Evolutionary conservation across 2,113 vertebrate genomes (phyloP), one percentile per base, ranked within the genome.

Genomic region (Microcebus jonahi): DNA sequence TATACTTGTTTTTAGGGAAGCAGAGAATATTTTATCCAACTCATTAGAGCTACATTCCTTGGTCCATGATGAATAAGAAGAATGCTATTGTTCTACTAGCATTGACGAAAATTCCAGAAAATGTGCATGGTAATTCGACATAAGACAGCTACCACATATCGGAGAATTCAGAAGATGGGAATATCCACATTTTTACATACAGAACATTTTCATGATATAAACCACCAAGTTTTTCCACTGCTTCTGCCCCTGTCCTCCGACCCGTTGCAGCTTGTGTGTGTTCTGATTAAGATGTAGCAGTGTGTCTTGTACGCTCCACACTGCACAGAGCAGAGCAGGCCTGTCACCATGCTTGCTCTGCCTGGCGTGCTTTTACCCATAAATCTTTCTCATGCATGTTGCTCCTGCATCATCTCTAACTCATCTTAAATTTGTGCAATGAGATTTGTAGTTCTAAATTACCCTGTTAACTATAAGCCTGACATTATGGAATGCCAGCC

Each of bases 401-500:
- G 81, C 34, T 95, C 88, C 90, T 91, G 93, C 63, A 11, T 18
- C 23, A 39, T 31, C 67, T 70, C 6, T 75, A 96, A 87, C 36
- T 95, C n/a, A 85, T 76, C 59, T 96, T 94, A 91, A 75, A 82
- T 90, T 80, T 94, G 18, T 75, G 15, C 55, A 68, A 13, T 73
- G 50, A 92, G 50, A 86, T 29, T 79, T 79, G 18, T 15, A 14
- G 27, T 87, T 8, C 68, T 84, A 95, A 85, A 48, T 89, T 36
- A 95, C 50, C 70, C 20, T 68, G 65, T 80, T 94, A 91, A 79
- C 9, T 92, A 17, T 79, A 90, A 94, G 17, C 6, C 6, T 76
- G 23, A 67, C n/a, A 75, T 50, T 42, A 73, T 1, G 57, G 53
- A 90, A 67, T 75, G n/a, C 36, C 55, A 90, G 48, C 10, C 55